Evolutionary conservation across 2,113 vertebrate genomes (phyloP).

Genomic region (Origma solitaria): DNA sequence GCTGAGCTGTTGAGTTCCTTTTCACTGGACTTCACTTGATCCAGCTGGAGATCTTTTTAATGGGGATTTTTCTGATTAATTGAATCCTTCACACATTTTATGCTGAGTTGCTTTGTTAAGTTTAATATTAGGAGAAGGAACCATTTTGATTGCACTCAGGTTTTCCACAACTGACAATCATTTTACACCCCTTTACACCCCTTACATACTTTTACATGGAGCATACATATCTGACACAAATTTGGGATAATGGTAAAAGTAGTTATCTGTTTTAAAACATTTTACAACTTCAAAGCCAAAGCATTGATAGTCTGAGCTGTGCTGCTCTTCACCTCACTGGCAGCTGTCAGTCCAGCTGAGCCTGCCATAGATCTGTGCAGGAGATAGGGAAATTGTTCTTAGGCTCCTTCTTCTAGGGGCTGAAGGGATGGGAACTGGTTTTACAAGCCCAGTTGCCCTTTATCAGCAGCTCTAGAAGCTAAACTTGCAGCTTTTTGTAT

Average conservation of each 20-base stretch:
- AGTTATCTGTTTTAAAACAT: neutral
- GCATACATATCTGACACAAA: neutral
- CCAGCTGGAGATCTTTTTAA: neutral
- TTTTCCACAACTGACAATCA: neutral
- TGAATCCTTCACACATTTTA: neutral
- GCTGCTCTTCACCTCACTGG: neutral
- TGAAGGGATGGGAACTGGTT: neutral
- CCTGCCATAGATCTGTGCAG: neutral
- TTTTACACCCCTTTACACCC: neutral
- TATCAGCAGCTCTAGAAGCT: neutral
- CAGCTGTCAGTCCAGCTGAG: neutral
- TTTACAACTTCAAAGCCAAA: neutral
- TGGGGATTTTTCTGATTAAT: neutral
- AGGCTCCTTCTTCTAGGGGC: neutral
- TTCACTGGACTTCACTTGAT: neutral
- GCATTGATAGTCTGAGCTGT: neutral
- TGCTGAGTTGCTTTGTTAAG: neutral
- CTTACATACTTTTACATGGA: neutral
- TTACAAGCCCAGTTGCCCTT: neutral
- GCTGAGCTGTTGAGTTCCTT: neutral
- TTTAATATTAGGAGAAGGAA: neutral
- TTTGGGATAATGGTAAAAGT: neutral
- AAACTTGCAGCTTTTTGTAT: neutral
- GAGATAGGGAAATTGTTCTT: neutral
- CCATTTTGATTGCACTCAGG: neutral